Evolutionary conservation across 2,113 vertebrate species (phyloP).

Genomic region (Oenanthe melanoleuca): DNA sequence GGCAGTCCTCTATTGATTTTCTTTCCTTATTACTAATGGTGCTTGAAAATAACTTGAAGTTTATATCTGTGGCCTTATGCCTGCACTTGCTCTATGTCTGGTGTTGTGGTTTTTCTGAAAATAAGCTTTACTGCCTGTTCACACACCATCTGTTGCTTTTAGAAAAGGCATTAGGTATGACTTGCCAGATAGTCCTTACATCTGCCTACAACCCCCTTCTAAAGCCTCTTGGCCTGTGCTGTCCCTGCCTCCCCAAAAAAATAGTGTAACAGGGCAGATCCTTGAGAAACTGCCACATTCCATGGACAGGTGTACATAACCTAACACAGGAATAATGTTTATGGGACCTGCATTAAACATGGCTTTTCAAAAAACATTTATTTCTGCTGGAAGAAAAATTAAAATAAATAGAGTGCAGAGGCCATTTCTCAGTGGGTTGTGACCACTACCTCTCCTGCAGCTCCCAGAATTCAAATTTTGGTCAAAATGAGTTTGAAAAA

Average conservation of each 20-base stretch:
- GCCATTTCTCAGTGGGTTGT: not conserved
- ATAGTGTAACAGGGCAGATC: not conserved
- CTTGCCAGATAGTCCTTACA: not conserved
- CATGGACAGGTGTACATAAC: not conserved
- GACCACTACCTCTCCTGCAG: not conserved
- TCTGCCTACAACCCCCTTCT: not conserved
- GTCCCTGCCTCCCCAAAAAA: not conserved
- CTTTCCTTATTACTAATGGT: slow-evolving; percentile 6
- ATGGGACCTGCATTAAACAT: not conserved
- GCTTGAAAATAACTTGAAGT: not conserved
- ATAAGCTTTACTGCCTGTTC: slow-evolving; percentile 33
- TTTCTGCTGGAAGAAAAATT: not conserved
- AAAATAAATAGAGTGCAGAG: not conserved
- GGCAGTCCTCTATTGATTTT: slow-evolving; percentile 13
- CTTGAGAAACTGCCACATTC: not conserved
- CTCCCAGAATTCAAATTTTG: not conserved
- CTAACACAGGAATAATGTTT: not conserved
- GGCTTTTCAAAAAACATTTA: not conserved
- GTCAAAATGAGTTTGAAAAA: not conserved
- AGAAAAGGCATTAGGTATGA: slow-evolving; percentile 18
- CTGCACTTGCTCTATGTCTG: slow-evolving; percentile 11
- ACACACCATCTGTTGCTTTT: slow-evolving; percentile 17
- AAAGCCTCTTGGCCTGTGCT: not conserved
- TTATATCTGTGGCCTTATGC: slow-evolving; percentile 1
- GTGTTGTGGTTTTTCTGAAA: slow-evolving; percentile 41